Base-by-base conservation (phyloP, 53 echinoderm and acorn worm genomes). In the Antedon mediterranea region DNA sequence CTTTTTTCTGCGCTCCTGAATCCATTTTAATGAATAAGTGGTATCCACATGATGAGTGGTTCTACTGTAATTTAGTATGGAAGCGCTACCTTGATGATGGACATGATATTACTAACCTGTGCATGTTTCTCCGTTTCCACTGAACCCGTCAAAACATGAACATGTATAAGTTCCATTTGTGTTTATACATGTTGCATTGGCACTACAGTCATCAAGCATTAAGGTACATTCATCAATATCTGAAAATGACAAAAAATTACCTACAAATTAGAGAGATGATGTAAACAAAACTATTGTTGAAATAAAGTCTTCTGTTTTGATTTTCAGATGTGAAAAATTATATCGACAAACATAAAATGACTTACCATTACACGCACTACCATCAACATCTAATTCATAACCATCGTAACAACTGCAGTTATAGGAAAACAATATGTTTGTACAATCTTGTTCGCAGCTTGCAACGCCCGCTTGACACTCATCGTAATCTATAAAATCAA, bases 381-480 rank as follows among this genome's bases (percentile, higher is more conserved):
- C 9, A 18, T 57, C 57, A 57, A 18, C 23, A 2, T 57, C 15
- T 11, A 85, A 82, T 79, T 87, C 84, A 79, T 85, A 97, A 3
- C 97, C 97, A 23, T 83, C 81, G 77, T 87, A 89, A 82, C 95
- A 95, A 23, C 79, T 75, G 71, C 95, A 95, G 33, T 95, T 87
- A 81, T 87, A 95, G 18, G 87, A 87, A 27, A 91, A 91, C 4
- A 85, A 74, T 15, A 88, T 91, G 74, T 95, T 92, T 34, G 83
- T n/a, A 42, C 95, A 95, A 43, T 85, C 85, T 31, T 43, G 84
- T 3, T 88, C 93, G 43, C 93, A 93, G 3, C 84, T 79, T 43
- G 84, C 85, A 30, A 79, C 79, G 26, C 79, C 44, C 26, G 81
- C 79, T 6, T 32, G 74, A 75, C 95, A 95, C 78, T 95, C 95